Evolutionary conservation across 2,797 vertebrate genomes (phyloP).

Genomic region (Cirrhinus mrigala): DNA sequence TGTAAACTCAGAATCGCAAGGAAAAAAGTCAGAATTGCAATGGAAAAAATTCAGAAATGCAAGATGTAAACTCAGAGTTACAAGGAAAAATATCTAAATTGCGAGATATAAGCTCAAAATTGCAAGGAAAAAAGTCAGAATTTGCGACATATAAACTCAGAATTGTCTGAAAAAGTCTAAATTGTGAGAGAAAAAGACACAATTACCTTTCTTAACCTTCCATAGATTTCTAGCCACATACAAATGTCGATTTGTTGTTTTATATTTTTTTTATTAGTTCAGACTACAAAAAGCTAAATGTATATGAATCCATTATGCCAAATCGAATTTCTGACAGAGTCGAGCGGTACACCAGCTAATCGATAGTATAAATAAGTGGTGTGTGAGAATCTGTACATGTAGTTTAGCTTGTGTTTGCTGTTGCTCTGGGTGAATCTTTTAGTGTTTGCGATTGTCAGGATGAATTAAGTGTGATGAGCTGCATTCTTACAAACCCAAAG

Average conservation of each 20-base stretch:
- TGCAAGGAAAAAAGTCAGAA: too few relatives aligned
- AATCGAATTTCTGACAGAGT: neutral
- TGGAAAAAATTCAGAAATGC: too few relatives aligned
- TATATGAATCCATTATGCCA: neutral
- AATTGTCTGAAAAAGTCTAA: too few relatives aligned
- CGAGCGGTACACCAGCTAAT: neutral
- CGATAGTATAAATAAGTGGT: neutral
- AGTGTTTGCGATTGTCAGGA: neutral
- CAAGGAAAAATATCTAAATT: too few relatives aligned
- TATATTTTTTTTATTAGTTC: neutral
- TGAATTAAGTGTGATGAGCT: neutral
- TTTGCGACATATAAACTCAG: too few relatives aligned
- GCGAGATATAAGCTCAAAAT: too few relatives aligned
- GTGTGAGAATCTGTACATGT: neutral
- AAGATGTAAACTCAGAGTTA: too few relatives aligned
- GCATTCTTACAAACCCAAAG: conserved; percentile 29
- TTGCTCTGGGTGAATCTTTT: neutral
- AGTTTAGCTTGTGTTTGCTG: neutral
- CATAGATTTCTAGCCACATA: neutral
- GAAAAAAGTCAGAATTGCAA: too few relatives aligned
- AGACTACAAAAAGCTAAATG: neutral
- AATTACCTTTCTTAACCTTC: too few relatives aligned
- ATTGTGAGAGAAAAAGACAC: too few relatives aligned
- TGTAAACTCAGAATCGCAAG: too few relatives aligned
- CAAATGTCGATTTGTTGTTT: too few relatives aligned